These are phyloP conservation scores for Oscheius sp. DNA, from an alignment of 2,888 invertebrate species.

Conservation along the genomic window DNA sequence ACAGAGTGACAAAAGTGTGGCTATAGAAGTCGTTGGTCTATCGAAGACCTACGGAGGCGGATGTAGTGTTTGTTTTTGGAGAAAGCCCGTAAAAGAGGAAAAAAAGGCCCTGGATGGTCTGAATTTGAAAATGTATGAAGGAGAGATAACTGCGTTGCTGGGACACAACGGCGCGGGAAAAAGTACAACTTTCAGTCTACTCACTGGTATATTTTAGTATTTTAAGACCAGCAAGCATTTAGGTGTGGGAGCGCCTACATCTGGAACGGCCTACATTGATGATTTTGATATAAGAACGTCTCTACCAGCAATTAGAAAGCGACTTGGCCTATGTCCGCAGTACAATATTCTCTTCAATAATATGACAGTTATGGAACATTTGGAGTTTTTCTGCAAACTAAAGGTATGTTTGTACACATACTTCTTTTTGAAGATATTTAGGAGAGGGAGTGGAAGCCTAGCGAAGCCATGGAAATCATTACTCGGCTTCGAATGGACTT, in stretches of 20 bases:
- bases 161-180: constrained; percentile 92
- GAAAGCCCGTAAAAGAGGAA: constrained; percentile 48
- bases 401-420: constrained; percentile 34
- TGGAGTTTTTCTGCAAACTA: constrained; percentile 83
- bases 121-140: constrained; percentile 82
- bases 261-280: constrained; percentile 65
- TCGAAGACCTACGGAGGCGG: constrained; percentile 63
- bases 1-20: constrained; percentile 36
- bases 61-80: constrained; percentile 45
- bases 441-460: constrained; percentile 78
- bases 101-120: constrained; percentile 81
- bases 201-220: constrained; percentile 78
- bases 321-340: constrained; percentile 87
- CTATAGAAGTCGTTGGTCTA: constrained; percentile 58
- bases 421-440: constrained; percentile 76
- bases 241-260: constrained; percentile 58
- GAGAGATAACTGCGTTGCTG: constrained; percentile 80
- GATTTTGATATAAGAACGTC: constrained; percentile 78
- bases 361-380: constrained; percentile 85
- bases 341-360: constrained; percentile 87
- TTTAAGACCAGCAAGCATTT: neutral
- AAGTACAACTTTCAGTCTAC: constrained; percentile 92
- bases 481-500: constrained; percentile 77
- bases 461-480: constrained; percentile 81
- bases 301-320: constrained; percentile 73